phyloP scores from a whole-genome alignment of 1,140 invertebrate genomes.

The Bombus impatiens region DNA sequence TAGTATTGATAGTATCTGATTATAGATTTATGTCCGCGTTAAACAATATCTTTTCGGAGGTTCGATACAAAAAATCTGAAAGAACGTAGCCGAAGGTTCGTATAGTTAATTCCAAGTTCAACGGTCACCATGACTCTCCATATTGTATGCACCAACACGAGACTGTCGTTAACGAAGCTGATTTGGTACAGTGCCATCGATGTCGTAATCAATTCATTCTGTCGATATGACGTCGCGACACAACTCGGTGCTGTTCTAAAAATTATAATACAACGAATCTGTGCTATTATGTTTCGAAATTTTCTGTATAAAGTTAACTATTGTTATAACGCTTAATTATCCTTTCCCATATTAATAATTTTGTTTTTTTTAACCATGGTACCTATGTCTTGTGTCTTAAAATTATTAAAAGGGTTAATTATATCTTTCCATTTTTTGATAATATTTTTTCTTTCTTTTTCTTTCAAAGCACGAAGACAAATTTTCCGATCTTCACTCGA shows the following conservation, averaged over 20 bases:
- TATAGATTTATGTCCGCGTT: not conserved
- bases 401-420: too few relatives aligned
- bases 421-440: too few relatives aligned
- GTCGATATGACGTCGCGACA: not conserved
- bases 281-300: too few relatives aligned
- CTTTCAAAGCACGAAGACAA: too few relatives aligned
- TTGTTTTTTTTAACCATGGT: not conserved
- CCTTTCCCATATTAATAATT: not conserved
- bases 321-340: not conserved
- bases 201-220: slow-evolving; percentile 41
- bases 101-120: slow-evolving; percentile 51
- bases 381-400: too few relatives aligned
- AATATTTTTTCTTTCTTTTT: too few relatives aligned
- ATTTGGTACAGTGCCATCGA: slow-evolving; percentile 38
- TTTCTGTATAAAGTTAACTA: not conserved
- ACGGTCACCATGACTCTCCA: slow-evolving; percentile 52
- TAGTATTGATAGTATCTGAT: not conserved
- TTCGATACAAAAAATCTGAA: not conserved
- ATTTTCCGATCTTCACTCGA: too few relatives aligned
- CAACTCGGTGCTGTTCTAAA: not conserved
- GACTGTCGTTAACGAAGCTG: slow-evolving; percentile 57
- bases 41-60: slow-evolving; percentile 12
- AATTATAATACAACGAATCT: too few relatives aligned
- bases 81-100: not conserved
- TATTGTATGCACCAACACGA: slow-evolving; percentile 44